A percentile compares a stretch with the other conserved stretches of the same genome.
These are phyloP conservation scores for Anguilla obscura DNA, from an alignment of 2,797 vertebrate genomes.

Conservation along the genomic window DNA sequence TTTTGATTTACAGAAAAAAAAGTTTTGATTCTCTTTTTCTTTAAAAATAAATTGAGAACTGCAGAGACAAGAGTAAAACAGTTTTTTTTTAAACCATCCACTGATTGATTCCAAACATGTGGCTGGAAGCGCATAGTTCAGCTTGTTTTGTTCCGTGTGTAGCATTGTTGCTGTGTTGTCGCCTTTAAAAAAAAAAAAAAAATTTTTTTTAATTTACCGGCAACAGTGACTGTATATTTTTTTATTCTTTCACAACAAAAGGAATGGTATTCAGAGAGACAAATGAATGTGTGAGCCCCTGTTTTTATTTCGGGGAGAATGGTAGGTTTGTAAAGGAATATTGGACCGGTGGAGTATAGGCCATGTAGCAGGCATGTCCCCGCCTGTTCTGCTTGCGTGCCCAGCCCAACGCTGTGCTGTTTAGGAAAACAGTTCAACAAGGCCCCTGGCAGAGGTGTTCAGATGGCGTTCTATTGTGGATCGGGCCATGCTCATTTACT, in stretches of 20 bases:
- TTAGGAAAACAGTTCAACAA: background rate
- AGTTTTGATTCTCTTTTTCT: background rate
- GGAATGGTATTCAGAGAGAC: background rate
- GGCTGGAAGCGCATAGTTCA: background rate
- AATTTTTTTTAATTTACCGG: background rate
- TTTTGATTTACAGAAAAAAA: background rate
- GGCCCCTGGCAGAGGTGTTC: background rate
- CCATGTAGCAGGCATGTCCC: background rate
- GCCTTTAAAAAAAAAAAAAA: background rate
- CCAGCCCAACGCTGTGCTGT: background rate
- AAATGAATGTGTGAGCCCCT: background rate
- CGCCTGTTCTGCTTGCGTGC: background rate
- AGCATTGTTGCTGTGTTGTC: background rate
- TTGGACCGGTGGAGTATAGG: background rate
- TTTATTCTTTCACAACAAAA: background rate
- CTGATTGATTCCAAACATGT: background rate
- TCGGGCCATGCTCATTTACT: conserved; percentile 35
- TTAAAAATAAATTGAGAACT: background rate
- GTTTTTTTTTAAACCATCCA: background rate
- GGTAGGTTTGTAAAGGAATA: background rate
- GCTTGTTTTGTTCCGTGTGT: background rate
- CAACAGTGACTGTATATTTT: background rate
- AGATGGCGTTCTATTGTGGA: background rate
- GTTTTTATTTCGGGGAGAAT: background rate
- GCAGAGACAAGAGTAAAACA: background rate